Evolutionary conservation across 2,113 vertebrate genomes (phyloP).

Genomic region (Illadopsis cleaveri): DNA sequence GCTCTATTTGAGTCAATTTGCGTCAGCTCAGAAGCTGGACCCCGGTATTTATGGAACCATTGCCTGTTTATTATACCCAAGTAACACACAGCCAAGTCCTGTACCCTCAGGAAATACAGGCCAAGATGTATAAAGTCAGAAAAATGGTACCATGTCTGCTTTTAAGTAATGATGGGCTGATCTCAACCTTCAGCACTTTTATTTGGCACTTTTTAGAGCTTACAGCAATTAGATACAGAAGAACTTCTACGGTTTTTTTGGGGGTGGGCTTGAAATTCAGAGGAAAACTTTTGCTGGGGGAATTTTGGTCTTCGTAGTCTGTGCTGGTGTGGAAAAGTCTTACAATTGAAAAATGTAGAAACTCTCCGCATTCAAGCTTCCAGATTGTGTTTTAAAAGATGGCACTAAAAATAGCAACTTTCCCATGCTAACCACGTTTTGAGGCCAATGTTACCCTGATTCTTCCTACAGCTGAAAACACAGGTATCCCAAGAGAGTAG

Average conservation of each 20-base stretch:
- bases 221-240: not conserved
- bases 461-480: not conserved
- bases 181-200: not conserved
- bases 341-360: not conserved
- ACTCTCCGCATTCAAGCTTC: not conserved
- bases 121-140: not conserved
- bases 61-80: not conserved
- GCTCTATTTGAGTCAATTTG: constrained; percentile 10
- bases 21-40: constrained; percentile 4
- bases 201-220: not conserved
- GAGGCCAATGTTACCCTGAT: not conserved
- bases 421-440: not conserved
- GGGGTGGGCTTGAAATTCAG: not conserved
- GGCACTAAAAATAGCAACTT: not conserved
- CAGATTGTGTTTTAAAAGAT: not conserved
- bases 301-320: not conserved
- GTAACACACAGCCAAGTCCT: not conserved
- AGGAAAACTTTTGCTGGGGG: not conserved
- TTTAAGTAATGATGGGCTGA: not conserved
- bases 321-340: not conserved
- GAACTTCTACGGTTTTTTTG: not conserved
- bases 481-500: not conserved
- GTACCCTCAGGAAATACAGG: not conserved
- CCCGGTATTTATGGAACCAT: not conserved
- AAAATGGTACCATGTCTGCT: not conserved